Evolutionary conservation across 1,140 invertebrate species (phyloP), one percentile per base, ranked within the genome.

Genomic region (Chironomus tepperi): DNA sequence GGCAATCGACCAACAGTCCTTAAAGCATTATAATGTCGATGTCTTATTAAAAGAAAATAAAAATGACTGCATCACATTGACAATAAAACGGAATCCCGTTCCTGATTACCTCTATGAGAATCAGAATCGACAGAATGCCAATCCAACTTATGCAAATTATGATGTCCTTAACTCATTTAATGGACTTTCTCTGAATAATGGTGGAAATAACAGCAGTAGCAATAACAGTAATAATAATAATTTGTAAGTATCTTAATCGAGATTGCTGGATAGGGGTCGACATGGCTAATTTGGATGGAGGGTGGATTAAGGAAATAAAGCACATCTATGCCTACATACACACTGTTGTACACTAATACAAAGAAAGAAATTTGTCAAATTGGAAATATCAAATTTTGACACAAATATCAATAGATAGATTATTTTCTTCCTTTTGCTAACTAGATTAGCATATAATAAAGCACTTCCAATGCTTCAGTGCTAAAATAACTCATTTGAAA

Each of bases 1-100:
- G 7, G 93, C 94, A 0, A 95, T 98, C 75, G 93, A 97, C 81
- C 90, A 92, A 74, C 88, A 93, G 77, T 89, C 90, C 9, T 84
- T 95, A 75, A 91, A 94, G 79, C 89, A 91, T 85, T 82, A 80
- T 74, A 82, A 82, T 73, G 79, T 82, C 15, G 81, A 82, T 65
- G 76, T 80, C 0, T 73, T 82, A 76, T 77, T 82, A 18, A 82
- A 82, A 75, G 81, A 82, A 73, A 47, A 74, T 65, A 74, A 24
- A 65, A 75, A 76, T 9, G 81, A 82, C 73, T 82, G 75, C 15
- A 81, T 80, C 73, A 82, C 81, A 6, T 75, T 82, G 57, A 82
- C 81, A 34, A 81, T 82, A 21, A 82, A 82, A 73, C 77, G 81
- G 0, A 78, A 81, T 18, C 77, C 81, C 43, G 70, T 82, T 73